Conservation (phyloP, 2,113 vertebrate genomes). For the Dendropsophus ebraccatus region DNA sequence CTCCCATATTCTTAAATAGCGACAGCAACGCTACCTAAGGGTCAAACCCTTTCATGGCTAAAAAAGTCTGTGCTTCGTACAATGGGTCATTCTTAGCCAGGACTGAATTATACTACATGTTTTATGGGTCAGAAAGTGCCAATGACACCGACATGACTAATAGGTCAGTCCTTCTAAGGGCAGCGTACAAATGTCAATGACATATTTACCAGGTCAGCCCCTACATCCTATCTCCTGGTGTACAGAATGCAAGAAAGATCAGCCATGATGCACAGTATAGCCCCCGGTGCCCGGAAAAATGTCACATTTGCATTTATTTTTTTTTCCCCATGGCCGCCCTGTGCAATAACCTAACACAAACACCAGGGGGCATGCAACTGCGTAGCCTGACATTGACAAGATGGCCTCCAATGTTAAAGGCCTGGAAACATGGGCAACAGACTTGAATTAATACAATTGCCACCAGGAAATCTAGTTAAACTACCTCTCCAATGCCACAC, state of each 20-base stretch:
- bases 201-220: background rate
- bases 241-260: background rate
- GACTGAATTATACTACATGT: background rate
- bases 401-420: background rate
- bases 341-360: background rate
- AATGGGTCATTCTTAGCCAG: background rate
- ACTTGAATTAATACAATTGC: background rate
- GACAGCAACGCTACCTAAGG: background rate
- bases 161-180: background rate
- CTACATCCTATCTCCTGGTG: background rate
- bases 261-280: background rate
- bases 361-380: background rate
- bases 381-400: background rate
- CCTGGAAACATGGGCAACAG: background rate
- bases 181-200: conserved; percentile 25
- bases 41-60: background rate
- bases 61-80: conserved; percentile 6
- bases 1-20: conserved; percentile 2
- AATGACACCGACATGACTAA: background rate
- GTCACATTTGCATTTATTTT: conserved; percentile 16
- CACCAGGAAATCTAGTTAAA: too few species aligned
- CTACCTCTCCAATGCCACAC: too few species aligned
- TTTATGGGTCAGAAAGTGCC: conserved; percentile 7
- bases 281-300: background rate
- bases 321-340: background rate